phyloP scores from a whole-genome alignment of 2,888 invertebrate species.

The Folsomia manolachei region DNA sequence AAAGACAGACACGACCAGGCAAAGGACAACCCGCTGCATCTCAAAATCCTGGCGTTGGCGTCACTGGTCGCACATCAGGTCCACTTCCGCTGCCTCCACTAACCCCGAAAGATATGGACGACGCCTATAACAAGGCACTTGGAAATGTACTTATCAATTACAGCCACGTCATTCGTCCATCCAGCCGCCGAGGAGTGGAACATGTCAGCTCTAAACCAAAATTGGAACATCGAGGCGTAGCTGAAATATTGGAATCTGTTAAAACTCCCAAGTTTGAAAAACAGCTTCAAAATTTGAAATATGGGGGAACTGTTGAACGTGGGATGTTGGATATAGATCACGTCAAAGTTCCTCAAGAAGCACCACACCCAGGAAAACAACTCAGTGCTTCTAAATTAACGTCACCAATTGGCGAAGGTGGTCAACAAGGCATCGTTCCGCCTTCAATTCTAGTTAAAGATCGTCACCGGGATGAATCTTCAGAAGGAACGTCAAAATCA shows the following conservation, averaged over 20 bases:
- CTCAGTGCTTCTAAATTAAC: no score
- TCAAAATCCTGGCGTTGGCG: no score
- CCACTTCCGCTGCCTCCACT: not conserved
- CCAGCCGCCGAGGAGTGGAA: not conserved
- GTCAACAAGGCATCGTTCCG: no score
- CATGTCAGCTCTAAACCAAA: not conserved
- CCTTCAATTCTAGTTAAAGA: not conserved
- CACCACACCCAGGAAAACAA: not conserved
- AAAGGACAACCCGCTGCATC: not conserved
- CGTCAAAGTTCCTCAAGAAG: not conserved
- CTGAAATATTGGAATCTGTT: not conserved
- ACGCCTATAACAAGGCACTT: not conserved
- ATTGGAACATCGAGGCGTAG: not conserved
- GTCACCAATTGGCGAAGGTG: not conserved
- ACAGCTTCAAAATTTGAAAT: not conserved
- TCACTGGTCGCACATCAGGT: not conserved
- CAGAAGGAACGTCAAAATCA: not conserved
- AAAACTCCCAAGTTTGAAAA: not conserved
- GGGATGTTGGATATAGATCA: not conserved
- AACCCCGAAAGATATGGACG: not conserved
- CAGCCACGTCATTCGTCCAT: conserved; percentile 10
- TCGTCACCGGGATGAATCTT: not conserved
- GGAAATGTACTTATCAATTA: not conserved
- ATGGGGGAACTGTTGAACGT: not conserved
- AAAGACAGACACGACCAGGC: not conserved